phyloP scores from a whole-genome alignment of 2,888 invertebrate species.

The Euphydryas editha region DNA sequence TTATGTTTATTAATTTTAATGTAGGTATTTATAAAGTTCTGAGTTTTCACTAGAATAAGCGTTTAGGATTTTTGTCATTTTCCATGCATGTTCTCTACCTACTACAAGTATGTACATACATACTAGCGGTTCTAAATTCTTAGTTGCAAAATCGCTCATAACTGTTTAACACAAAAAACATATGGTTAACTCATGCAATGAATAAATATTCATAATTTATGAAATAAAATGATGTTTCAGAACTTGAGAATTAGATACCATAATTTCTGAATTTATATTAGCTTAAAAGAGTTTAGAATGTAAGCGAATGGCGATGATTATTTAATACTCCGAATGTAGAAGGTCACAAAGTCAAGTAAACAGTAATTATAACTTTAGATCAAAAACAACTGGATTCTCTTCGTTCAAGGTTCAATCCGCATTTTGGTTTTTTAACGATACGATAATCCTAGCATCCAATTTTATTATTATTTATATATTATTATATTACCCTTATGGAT shows the following conservation, averaged over 20 bases:
- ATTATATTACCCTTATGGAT: no score
- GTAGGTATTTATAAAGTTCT: no score
- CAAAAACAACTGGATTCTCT: constrained; percentile 45
- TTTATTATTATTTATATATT: constrained; percentile 1
- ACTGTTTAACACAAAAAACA: not conserved
- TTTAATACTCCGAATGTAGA: constrained; percentile 43
- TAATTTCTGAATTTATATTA: not conserved
- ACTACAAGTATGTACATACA: no score
- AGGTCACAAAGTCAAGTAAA: constrained; percentile 58
- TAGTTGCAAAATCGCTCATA: no score
- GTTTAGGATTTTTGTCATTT: no score
- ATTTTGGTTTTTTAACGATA: constrained; percentile 17
- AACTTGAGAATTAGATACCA: not conserved
- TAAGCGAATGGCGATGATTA: constrained; percentile 35
- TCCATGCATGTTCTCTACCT: no score
- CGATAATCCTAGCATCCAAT: constrained; percentile 8
- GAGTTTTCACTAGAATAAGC: no score
- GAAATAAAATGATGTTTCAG: not conserved
- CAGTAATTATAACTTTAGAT: constrained; percentile 50
- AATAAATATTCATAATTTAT: no score
- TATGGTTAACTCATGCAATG: not conserved
- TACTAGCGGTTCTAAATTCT: no score
- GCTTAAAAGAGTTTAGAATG: constrained; percentile 22
- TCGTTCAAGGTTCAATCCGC: constrained; percentile 44
- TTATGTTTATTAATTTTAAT: no score